Conservation (phyloP, 2,113 vertebrate genomes). For the Dicaeum eximium region DNA sequence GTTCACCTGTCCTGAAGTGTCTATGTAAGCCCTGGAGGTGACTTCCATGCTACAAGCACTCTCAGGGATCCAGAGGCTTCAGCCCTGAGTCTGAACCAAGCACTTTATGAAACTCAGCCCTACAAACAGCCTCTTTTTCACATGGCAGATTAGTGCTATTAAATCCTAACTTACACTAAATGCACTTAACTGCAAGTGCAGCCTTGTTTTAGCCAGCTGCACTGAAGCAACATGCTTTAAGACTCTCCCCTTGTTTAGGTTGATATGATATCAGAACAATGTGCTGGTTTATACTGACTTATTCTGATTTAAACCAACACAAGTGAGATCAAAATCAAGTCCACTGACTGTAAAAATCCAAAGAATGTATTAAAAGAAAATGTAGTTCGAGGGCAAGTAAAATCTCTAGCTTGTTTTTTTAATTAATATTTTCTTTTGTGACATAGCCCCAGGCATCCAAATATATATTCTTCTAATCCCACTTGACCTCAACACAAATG, state of each 20-base stretch:
- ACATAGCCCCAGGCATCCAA: slow-evolving; percentile 43
- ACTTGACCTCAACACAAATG: slow-evolving; percentile 66
- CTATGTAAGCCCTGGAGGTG: accelerated
- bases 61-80: not conserved
- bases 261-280: not conserved
- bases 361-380: slow-evolving; percentile 42
- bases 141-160: not conserved
- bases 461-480: slow-evolving; percentile 65
- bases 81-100: not conserved
- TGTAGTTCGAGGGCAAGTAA: slow-evolving; percentile 49
- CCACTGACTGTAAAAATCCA: slow-evolving; percentile 24
- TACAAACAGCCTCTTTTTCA: not conserved
- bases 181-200: not conserved
- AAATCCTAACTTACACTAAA: not conserved
- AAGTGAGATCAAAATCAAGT: slow-evolving; percentile 41
- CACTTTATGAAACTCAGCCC: not conserved
- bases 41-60: not conserved
- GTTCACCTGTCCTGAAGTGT: not conserved
- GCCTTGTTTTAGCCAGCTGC: not conserved
- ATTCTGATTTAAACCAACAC: slow-evolving; percentile 30
- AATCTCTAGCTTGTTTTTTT: slow-evolving; percentile 62
- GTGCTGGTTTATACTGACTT: not conserved
- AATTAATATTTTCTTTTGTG: slow-evolving; percentile 66
- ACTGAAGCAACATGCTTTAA: not conserved
- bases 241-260: not conserved